These are phyloP conservation scores for fruit fly (Drosophila melanogaster) DNA, from an alignment of 1,140 invertebrate genomes.

Conservation along the genomic window Release_6_plus_ISO1_MT NT_037436.4:19247501-19248000, in stretches of 20 bases:
- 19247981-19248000: slow-evolving; percentile 14
- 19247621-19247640: slow-evolving; percentile 54
- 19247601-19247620: not conserved
- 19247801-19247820: slow-evolving; percentile 18
- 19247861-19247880: slow-evolving; percentile 76
- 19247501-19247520: slow-evolving; percentile 26
- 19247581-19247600: slow-evolving; percentile 20
- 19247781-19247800: slow-evolving; percentile 74
- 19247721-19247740: slow-evolving; percentile 77
- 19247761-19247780: slow-evolving; percentile 65
- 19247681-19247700: slow-evolving; percentile 17
- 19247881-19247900: slow-evolving; percentile 57
- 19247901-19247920: slow-evolving; percentile 49
- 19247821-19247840: slow-evolving; percentile 80
- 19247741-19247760: slow-evolving; percentile 56
- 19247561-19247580: slow-evolving; percentile 63
- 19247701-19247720: slow-evolving; percentile 61
- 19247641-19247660: slow-evolving; percentile 57
- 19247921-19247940: slow-evolving; percentile 71
- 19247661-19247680: slow-evolving; percentile 31
- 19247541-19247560: slow-evolving; percentile 80
- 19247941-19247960: slow-evolving; percentile 55
- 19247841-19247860: slow-evolving; percentile 85
- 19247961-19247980: slow-evolving; percentile 22
- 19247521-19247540: slow-evolving; percentile 64